Evolutionary conservation across 1,140 invertebrate species (phyloP), one percentile per base, ranked within the genome.

Genomic region (Macrobrachium rosenbergii): DNA sequence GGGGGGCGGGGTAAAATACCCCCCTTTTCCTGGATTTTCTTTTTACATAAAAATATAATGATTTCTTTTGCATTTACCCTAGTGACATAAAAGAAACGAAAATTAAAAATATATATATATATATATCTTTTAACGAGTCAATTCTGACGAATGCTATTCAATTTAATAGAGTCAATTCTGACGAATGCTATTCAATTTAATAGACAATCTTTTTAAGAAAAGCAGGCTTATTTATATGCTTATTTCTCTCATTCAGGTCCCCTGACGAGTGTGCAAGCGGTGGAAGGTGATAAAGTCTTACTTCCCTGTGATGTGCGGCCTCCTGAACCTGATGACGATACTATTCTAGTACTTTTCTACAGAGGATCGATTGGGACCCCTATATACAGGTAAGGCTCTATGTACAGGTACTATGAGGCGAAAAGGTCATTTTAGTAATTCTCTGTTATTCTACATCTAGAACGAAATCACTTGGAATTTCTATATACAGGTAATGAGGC

Each of bases 311-410:
- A 87, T 14, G 84, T 87, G 21, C 37, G 23, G 2, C 84, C 84
- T 8, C 84, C 84, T 28, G 58, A 80, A 0, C 64, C 84, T 37
- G 45, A 19, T 0, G 84, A 87, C 64, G 84, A 87, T 17, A 75
- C 78, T n/a, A 87, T 87, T 76, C 78, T 87, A 2, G 84, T 87
- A 10, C 64, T 87, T 21, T 87, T 87, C 84, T 87, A 87, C 67
- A 58, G 84, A 5, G 78, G 84, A 0, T 59, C 84, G n/a, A 23
- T 81, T 11, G 78, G 84, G 11, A 87, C 84, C 8, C 84, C 84
- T 28, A 87, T 87, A 80, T 87, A 87, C 84, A 87, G 84, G 84
- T 87, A 23, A 84, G 69, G 52, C 19, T 17, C 21, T 80, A 6
- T 17, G 19, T 60, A 21, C 14, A 23, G 2, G n/a, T 28, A 17